Evolutionary conservation across 2,888 invertebrate genomes (phyloP), one percentile per base, ranked within the genome.

Genomic region (Oscheius sp.): DNA sequence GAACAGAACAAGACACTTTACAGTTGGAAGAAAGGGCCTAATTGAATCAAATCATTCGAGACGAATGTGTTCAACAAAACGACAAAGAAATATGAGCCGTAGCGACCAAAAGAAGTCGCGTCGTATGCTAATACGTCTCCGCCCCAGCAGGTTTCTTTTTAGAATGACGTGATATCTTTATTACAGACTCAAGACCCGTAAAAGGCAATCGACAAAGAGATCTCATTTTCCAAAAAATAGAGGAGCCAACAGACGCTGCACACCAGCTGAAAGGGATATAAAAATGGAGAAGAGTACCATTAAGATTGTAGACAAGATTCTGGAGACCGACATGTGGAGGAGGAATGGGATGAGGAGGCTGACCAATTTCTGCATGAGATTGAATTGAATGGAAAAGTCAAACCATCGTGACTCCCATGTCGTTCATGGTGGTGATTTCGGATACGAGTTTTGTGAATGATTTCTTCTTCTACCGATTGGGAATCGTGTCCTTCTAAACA

Each of bases 391-490:
- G 5, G 24, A 50, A 22, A 47, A 45, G 56, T 9, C 44, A 30
- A 5, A 59, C 59, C 59, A 4, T 59, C 59, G n/a, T 59, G 44
- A 0, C 28, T 17, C 30, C 59, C 59, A 26, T 59, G 59, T n/a
- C 41, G 24, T 26, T 59, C 59, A 30, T 59, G 59, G n/a, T 59
- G 59, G 26, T 44, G 24, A 44, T 59, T 59, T 30, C 28, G 41
- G 22, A 59, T 59, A 41, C 44, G 41, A 26, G 41, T 59, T 17
- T 30, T 22, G 28, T 59, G 59, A 28, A 59, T 59, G 14, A 59
- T 20, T 20, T 59, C 59, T n/a, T 59, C 59, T 30, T 59, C 59
- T 14, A 59, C 59, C 8, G 59, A 59, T n/a, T 59, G 59, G 30
- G 44, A 44, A 30, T 59, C 59, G n/a, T 59, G 59, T n/a, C 59